These are phyloP conservation scores for Arctia plantaginis DNA, from an alignment of 2,888 invertebrate genomes.

Conservation along the genomic window DNA sequence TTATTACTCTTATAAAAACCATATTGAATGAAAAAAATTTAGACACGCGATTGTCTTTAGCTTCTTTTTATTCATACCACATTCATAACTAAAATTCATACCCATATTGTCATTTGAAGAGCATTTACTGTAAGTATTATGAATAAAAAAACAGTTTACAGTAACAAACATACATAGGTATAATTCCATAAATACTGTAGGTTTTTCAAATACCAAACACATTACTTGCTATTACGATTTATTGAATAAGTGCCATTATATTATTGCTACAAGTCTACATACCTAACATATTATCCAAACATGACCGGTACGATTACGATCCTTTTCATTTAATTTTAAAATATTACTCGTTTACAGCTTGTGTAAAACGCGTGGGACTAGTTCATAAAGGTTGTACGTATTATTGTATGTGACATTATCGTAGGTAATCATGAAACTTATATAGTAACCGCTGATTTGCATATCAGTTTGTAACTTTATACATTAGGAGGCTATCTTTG, in stretches of 20 bases:
- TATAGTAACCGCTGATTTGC: slow-evolving; percentile 8
- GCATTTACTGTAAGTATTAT: neutral
- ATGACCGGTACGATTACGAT: slow-evolving; percentile 17
- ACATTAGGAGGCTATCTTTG: slow-evolving; percentile 29
- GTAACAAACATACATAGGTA: neutral
- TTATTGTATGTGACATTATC: slow-evolving; percentile 36
- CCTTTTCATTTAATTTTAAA: slow-evolving; percentile 33
- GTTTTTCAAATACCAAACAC: neutral
- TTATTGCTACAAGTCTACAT: neutral
- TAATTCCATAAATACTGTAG: neutral
- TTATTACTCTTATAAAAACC: neutral
- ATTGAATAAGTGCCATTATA: neutral
- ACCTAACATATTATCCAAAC: neutral
- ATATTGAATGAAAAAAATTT: neutral
- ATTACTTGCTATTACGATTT: neutral
- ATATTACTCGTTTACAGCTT: slow-evolving; percentile 9
- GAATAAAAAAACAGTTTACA: neutral
- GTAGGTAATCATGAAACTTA: slow-evolving; percentile 33
- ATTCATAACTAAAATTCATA: neutral
- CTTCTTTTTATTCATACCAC: neutral
- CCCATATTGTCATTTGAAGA: neutral
- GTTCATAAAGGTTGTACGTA: slow-evolving; percentile 39
- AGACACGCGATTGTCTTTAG: neutral
- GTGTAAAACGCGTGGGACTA: slow-evolving; percentile 22
- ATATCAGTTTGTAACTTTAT: slow-evolving; percentile 45